Evolutionary conservation across 2,797 vertebrate species (phyloP).

Genomic region (Sebastes cheni): DNA sequence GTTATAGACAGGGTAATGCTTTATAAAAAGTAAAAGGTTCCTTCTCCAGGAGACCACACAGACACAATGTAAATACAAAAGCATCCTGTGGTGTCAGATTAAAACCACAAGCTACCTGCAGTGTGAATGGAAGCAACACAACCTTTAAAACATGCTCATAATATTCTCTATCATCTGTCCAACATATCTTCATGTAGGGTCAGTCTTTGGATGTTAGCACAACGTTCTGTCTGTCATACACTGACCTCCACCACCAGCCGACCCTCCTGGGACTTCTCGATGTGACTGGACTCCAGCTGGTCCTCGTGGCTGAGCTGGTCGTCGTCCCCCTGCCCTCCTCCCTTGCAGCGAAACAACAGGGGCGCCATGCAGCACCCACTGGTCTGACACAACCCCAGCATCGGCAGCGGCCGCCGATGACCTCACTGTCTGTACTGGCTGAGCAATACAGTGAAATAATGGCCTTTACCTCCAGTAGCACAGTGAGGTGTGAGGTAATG

Average conservation of each 20-base stretch:
- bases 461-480: neutral
- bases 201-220: too few relatives aligned
- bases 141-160: too few relatives aligned
- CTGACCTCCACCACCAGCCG: conserved; percentile 53
- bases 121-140: neutral
- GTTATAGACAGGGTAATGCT: neutral
- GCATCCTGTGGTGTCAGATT: too few relatives aligned
- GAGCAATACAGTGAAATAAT: neutral
- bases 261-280: neutral
- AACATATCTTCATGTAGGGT: neutral
- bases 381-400: conserved; percentile 49
- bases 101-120: neutral
- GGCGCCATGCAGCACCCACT: conserved; percentile 62
- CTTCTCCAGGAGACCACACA: neutral
- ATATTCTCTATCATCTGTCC: too few relatives aligned
- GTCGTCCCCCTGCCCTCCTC: conserved; percentile 3
- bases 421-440: neutral
- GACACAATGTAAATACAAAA: too few relatives aligned
- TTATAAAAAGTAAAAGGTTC: too few relatives aligned
- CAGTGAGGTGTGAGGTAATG: neutral
- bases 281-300: conserved; percentile 31
- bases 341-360: conserved; percentile 21
- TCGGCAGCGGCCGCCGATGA: conserved; percentile 5
- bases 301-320: conserved; percentile 50
- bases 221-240: neutral